Conservation (phyloP, 2,113 vertebrate species). For the Campylorhamphus procurvoides region DNA sequence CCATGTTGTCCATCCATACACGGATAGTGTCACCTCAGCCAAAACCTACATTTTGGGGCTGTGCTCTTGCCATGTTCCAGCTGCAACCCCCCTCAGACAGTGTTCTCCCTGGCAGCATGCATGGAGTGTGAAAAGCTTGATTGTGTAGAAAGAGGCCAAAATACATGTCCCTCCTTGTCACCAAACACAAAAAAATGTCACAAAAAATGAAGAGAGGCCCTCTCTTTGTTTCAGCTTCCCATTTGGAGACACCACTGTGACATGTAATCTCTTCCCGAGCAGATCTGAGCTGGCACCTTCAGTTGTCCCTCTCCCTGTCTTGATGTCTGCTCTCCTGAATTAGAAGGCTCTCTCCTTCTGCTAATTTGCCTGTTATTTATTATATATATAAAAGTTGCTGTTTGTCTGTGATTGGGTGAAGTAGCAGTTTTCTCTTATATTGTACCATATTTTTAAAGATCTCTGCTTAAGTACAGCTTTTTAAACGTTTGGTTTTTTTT, state of each 20-base stretch:
- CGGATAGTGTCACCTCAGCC: rapidly evolving
- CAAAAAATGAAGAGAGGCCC: no score
- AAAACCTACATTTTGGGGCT: not conserved
- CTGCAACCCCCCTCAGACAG: not conserved
- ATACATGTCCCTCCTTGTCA: not conserved
- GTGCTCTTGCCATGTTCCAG: not conserved
- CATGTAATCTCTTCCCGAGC: not conserved
- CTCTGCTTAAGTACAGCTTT: not conserved
- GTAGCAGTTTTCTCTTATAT: not conserved
- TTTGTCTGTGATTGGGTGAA: not conserved
- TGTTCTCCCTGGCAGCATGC: not conserved
- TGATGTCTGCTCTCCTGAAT: not conserved
- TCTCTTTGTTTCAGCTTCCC: not conserved
- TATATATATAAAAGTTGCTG: not conserved
- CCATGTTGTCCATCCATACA: rapidly evolving
- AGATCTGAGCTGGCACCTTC: not conserved
- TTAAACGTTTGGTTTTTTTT: not conserved
- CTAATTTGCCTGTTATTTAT: not conserved
- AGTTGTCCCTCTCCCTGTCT: not conserved
- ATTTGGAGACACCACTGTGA: not conserved
- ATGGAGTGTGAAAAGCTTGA: not conserved
- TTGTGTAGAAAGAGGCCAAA: not conserved
- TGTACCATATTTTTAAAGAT: not conserved
- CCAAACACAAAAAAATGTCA: no score
- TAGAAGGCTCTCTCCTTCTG: not conserved